A percentile compares a stretch with the other conserved stretches of the same genome.
phyloP scores from a whole-genome alignment of 2,113 vertebrate genomes.

The Neopipo cinnamomea region DNA sequence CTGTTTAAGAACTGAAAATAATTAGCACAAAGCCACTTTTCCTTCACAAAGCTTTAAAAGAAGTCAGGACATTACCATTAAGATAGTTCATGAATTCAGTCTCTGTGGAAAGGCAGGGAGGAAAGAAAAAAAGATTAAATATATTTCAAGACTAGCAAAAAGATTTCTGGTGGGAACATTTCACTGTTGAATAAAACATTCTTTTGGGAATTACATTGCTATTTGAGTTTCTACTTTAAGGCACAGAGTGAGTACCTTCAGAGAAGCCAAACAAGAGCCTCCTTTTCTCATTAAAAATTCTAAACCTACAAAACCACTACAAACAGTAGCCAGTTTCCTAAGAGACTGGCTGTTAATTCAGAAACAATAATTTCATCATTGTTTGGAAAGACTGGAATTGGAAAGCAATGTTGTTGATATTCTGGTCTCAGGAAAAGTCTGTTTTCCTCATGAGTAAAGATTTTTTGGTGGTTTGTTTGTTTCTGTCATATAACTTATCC shows the following conservation, averaged over 20 bases:
- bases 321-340: not conserved
- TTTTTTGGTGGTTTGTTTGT: not conserved
- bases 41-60: constrained; percentile 69
- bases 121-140: constrained; percentile 57
- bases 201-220: constrained; percentile 57
- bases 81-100: constrained; percentile 68
- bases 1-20: constrained; percentile 74
- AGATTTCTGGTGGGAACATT: constrained; percentile 73
- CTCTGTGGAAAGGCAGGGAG: constrained; percentile 56
- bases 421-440: not conserved
- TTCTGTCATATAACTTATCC: not conserved
- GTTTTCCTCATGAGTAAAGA: not conserved
- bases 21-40: constrained; percentile 75
- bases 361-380: not conserved
- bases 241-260: constrained; percentile 15
- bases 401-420: not conserved
- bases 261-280: not conserved
- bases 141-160: constrained; percentile 69
- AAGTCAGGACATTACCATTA: constrained; percentile 61
- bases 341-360: not conserved
- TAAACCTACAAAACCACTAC: not conserved
- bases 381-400: not conserved
- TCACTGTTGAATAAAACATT: constrained; percentile 64
- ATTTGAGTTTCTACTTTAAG: constrained; percentile 55
- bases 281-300: constrained; percentile 11